Percentiles rank a stretch among this genome's conserved stretches.
These are phyloP conservation scores for Clarias gariepinus DNA, from an alignment of 2,113 vertebrate genomes.

Conservation along the genomic window DNA sequence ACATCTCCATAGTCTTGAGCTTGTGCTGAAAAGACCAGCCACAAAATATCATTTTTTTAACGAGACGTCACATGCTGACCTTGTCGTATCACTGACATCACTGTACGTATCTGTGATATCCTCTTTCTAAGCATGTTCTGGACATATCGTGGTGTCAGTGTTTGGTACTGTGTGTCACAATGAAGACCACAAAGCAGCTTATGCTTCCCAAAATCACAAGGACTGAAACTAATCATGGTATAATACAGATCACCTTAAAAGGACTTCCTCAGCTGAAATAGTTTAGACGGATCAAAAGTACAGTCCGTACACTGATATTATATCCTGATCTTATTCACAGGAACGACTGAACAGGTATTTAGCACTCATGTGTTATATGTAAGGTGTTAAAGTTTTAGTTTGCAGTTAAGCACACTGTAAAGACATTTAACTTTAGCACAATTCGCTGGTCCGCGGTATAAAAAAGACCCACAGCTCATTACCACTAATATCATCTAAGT, in stretches of 20 bases:
- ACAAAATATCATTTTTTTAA: neutral
- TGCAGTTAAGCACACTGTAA: constrained; percentile 5
- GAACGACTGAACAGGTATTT: neutral
- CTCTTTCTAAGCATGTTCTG: neutral
- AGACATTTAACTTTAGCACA: neutral
- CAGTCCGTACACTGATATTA: neutral
- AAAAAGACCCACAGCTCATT: neutral
- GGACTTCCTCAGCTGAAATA: neutral
- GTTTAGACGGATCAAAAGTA: neutral
- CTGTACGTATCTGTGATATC: neutral
- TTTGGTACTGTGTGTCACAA: neutral
- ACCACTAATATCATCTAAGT: neutral
- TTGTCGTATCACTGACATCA: neutral
- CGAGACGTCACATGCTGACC: constrained; percentile 5
- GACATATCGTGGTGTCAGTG: neutral
- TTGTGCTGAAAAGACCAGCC: neutral
- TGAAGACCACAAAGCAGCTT: constrained; percentile 2
- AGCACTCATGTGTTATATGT: neutral
- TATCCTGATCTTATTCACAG: neutral
- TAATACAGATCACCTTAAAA: neutral
- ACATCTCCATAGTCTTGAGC: neutral
- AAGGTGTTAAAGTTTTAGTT: constrained; percentile 1
- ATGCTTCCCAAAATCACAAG: constrained; percentile 17
- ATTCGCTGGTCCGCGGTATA: neutral
- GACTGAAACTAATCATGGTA: neutral